Base-by-base conservation (phyloP, 2,797 vertebrate species). In the Clamator glandarius region DNA sequence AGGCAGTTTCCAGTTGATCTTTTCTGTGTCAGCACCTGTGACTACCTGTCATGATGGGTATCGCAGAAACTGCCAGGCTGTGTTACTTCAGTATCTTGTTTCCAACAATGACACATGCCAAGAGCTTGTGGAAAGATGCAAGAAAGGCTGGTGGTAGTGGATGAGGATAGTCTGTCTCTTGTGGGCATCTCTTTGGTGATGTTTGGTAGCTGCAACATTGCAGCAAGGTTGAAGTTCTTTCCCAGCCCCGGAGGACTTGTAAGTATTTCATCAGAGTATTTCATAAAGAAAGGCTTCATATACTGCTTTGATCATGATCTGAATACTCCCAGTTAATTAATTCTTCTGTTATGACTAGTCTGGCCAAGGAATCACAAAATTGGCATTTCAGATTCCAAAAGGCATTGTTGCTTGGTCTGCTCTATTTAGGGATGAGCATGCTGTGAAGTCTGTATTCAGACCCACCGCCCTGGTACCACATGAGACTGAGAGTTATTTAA, bases 261-360 rank as follows among this genome's bases (percentile, higher is more conserved):
- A 66, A 84, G 20, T 64, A 75, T 92, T 93, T 90, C 42, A 93
- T 46, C 24, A 44, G 15, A 58, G 28, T 46, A 51, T 76, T 84
- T 84, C 55, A 82, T 36, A 59, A 87, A 57, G 23, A 57, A 77
- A 92, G 29, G 12, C 79, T 86, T 88, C 58, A 12, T 51, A 55
- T 13, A 28, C 15, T 69, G 68, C 90, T 95, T 93, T 91, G 90
- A 84, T 89, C 61, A 25, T 85, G 51, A 54, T 55, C 50, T 70
- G 75, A 84, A 67, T 62, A 42, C 19, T 63, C 33, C 23, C 35
- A 87, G 50, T 68, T 78, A 87, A 70, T 89, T 61, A 81, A 92
- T 75, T 88, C 19, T 86, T 52, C 50, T 62, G 28, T 73, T 93
- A 61, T 36, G 44, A 73, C 33, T 50, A 35, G 46, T 57, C 68